Conservation (phyloP, 2,797 vertebrate genomes). For the Alosa sapidissima region DNA sequence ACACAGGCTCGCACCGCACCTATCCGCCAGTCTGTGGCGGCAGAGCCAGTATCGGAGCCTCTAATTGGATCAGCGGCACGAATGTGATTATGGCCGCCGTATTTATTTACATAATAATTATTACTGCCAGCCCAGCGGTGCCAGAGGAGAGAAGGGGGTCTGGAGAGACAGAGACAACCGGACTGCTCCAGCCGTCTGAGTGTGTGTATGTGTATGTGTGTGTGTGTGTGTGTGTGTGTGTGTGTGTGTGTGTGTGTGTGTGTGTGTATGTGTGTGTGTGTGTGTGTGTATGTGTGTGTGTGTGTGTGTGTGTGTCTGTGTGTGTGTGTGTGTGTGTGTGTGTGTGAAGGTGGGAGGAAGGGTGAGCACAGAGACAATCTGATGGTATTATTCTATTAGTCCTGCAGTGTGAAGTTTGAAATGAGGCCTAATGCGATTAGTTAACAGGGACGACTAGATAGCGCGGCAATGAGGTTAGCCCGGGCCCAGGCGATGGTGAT, state of each 20-base stretch:
- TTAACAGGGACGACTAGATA: constrained; percentile 65
- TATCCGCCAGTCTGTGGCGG: constrained; percentile 72
- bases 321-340: constrained; percentile 26
- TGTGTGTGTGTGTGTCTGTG: background rate
- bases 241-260: constrained; percentile 24
- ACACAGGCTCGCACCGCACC: constrained; percentile 72
- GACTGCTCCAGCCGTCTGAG: background rate
- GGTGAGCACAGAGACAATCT: constrained; percentile 51
- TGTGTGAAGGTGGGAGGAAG: constrained; percentile 36
- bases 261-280: constrained; percentile 30
- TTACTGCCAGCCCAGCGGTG: constrained; percentile 77
- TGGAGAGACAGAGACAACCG: constrained; percentile 40
- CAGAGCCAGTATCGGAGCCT: constrained; percentile 71
- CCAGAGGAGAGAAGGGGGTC: constrained; percentile 56
- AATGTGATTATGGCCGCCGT: constrained; percentile 83
- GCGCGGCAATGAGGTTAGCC: constrained; percentile 60
- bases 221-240: background rate
- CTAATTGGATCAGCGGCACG: constrained; percentile 82
- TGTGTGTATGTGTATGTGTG: constrained; percentile 5
- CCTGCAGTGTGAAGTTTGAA: constrained; percentile 65
- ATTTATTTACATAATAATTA: constrained; percentile 90
- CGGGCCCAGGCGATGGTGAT: constrained; percentile 53
- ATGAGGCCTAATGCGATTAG: constrained; percentile 62
- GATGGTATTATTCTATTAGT: constrained; percentile 62
- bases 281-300: constrained; percentile 25